Base-by-base conservation (phyloP, 2,113 vertebrate genomes). In the Coracopsis vasa region DNA sequence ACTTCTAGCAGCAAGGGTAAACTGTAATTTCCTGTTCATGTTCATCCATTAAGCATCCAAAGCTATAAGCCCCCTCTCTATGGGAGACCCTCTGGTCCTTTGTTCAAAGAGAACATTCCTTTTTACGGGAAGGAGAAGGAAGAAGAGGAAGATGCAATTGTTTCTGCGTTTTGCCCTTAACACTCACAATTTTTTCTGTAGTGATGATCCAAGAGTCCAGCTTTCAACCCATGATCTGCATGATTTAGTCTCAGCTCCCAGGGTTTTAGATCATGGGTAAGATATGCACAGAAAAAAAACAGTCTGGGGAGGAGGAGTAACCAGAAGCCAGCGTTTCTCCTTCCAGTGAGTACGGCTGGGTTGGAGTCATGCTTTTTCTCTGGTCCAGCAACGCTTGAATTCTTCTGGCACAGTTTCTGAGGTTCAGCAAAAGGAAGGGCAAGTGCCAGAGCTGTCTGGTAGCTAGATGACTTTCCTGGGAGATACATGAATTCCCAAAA, bases 371-470 rank as follows among this genome's bases (percentile, higher is more conserved):
- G 51, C 5, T 77, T 92, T 88, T 90, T 25, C 39, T 72, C 56
- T 77, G 33, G 29, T 92, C 70, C 66, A 96, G 51, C 24, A 44
- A 87, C 75, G 27, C 64, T 23, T 74, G 48, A 85, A 75, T 87
- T 90, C 56, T 91, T 82, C 78, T 94, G 88, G 85, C 61, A 85
- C 11, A 35, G 39, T 86, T 87, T 93, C 92, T 87, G 85, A 93
- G 70, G 60, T 66, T 92, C 62, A 70, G 27, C 39, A 47, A 62
- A 73, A 13, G 14, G 37, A 62, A 73, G 28, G 25, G 44, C 13
- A 90, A 94, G 58, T 28, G 51, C 70, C 85, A 93, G 50, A 93
- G 77, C 50, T 74, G 28, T 62, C 69, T 94, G 69, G 69, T 91
- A 90, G 78, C 33, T 89, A 51, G 81, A 87, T 29, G 35, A 47